A percentile compares a stretch with the other conserved stretches of the same genome.
Evolutionary conservation across 1,140 invertebrate species (phyloP).

Genomic region (Xylocopa sonorina): DNA sequence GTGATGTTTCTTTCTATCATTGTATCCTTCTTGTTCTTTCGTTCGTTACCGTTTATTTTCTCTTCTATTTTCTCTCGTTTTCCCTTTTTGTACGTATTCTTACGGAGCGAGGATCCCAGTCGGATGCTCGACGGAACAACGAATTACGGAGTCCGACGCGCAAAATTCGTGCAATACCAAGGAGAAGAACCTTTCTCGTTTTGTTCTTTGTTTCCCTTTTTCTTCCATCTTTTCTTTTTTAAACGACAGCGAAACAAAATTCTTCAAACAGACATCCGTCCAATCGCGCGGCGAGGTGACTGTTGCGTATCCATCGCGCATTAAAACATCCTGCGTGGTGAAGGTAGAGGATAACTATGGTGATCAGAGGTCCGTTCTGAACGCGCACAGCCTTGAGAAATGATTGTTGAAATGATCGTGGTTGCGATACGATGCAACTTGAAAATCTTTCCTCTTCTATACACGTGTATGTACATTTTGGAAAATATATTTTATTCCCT

Average conservation of each 20-base stretch:
- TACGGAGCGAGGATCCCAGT: neutral
- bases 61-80: neutral
- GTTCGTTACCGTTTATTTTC: neutral
- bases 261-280: conserved; percentile 51
- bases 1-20: neutral
- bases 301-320: conserved; percentile 28
- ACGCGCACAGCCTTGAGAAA: neutral
- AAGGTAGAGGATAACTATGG: neutral
- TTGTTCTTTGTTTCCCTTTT: too few relatives aligned
- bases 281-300: conserved; percentile 42
- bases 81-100: neutral
- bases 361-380: conserved; percentile 1
- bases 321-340: conserved; percentile 72
- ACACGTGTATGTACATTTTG: conserved; percentile 3
- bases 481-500: conserved; percentile 8
- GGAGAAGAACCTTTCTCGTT: neutral
- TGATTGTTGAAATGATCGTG: neutral
- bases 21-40: conserved; percentile 22
- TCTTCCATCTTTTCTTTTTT: neutral
- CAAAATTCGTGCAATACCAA: conserved; percentile 57
- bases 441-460: neutral
- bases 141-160: neutral
- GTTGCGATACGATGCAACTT: neutral
- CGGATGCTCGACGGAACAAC: neutral
- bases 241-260: neutral